phyloP scores from a whole-genome alignment of 2,113 vertebrate genomes.

The Choloepus hoffmanni region DNA sequence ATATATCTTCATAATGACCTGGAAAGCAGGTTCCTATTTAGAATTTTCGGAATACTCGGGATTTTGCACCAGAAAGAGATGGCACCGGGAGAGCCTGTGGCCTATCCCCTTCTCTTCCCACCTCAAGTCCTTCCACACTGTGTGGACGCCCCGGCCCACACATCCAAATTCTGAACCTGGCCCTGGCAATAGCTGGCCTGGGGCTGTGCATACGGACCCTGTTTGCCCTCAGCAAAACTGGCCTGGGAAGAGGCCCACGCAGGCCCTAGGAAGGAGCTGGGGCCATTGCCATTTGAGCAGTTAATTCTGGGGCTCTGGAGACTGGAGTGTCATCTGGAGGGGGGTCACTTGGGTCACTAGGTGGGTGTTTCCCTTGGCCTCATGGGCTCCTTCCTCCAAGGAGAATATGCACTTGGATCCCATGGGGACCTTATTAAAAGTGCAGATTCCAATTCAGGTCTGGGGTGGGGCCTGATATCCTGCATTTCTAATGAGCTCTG shows the following conservation, averaged over 20 bases:
- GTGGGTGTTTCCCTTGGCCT: not conserved
- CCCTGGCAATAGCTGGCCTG: not conserved
- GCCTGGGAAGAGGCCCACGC: not conserved
- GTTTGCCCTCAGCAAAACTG: not conserved
- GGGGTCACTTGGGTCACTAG: not conserved
- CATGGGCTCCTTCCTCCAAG: not conserved
- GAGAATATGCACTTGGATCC: not conserved
- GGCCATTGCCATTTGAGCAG: not conserved
- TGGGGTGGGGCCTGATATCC: not conserved
- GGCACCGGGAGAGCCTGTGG: not conserved
- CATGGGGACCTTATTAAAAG: not conserved
- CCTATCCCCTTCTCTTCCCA: not conserved
- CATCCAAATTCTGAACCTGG: not conserved
- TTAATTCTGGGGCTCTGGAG: not conserved
- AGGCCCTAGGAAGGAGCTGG: not conserved
- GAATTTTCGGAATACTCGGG: not conserved
- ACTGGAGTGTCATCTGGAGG: not conserved
- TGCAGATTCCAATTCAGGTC: not conserved
- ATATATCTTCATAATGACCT: not conserved
- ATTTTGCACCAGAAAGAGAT: not conserved
- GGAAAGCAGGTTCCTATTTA: not conserved
- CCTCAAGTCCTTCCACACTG: not conserved
- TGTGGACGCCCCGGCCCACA: not conserved
- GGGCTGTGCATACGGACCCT: no score
- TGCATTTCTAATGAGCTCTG: not conserved